These are phyloP conservation scores for Eurystomus gularis DNA, from an alignment of 2,113 vertebrate genomes.

Conservation along the genomic window DNA sequence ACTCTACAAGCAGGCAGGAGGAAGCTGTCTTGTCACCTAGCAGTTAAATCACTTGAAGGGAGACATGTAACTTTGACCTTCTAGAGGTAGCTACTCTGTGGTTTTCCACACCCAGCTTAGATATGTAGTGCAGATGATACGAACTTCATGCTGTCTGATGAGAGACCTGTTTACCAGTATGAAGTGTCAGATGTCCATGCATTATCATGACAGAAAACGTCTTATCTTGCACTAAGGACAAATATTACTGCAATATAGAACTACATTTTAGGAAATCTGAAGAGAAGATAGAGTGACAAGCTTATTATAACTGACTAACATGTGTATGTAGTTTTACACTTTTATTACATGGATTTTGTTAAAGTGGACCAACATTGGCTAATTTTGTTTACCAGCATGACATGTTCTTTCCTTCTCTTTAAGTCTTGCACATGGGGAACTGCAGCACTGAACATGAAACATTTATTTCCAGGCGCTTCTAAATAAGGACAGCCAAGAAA, in stretches of 20 bases:
- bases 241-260: neutral
- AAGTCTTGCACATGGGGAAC: neutral
- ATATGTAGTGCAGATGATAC: neutral
- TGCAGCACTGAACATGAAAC: neutral
- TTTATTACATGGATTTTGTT: constrained; percentile 41
- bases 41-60: neutral
- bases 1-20: neutral
- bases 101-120: neutral
- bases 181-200: neutral
- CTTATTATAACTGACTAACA: constrained; percentile 19
- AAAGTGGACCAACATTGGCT: neutral
- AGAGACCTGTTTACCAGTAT: neutral
- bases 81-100: neutral
- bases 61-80: neutral
- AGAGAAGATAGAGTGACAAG: neutral
- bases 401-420: neutral
- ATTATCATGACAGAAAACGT: neutral
- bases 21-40: neutral
- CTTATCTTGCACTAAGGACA: neutral
- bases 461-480: neutral
- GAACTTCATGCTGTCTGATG: neutral
- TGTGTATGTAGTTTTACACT: neutral
- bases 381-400: neutral
- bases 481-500: neutral
- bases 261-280: neutral